Percentiles rank a stretch among this genome's conserved stretches.
Evolutionary conservation across 2,113 vertebrate species (phyloP).

Genomic region (Rhipidura dahli): DNA sequence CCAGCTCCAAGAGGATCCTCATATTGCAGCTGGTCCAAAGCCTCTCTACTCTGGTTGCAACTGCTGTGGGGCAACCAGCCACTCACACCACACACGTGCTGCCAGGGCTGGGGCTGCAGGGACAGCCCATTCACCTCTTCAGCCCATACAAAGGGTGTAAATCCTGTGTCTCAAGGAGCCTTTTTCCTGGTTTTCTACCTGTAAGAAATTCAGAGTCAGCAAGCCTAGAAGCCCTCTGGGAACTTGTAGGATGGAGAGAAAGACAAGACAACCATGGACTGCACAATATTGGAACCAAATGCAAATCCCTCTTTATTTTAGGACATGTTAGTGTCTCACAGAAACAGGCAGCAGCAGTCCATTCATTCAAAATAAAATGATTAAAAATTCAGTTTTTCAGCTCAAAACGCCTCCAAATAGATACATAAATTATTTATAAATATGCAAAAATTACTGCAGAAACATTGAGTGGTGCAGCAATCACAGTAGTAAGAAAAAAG

Average conservation of each 20-base stretch:
- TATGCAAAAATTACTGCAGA: background rate
- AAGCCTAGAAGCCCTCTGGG: background rate
- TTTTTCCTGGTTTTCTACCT: background rate
- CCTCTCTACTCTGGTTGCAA: background rate
- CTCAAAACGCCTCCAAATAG: background rate
- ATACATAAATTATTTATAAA: conserved; percentile 9
- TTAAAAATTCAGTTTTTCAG: background rate
- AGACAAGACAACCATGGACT: background rate
- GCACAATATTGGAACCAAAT: background rate
- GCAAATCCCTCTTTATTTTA: conserved; percentile 52
- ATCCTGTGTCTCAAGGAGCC: background rate
- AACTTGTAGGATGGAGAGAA: background rate
- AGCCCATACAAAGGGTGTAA: background rate
- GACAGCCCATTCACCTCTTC: background rate
- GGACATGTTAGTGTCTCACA: background rate
- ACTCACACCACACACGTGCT: fast-evolving
- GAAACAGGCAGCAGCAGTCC: background rate
- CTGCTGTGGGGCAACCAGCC: background rate
- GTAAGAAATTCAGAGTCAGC: background rate
- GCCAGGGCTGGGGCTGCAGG: background rate
- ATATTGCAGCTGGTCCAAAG: background rate
- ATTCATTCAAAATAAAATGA: background rate
- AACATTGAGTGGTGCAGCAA: background rate
- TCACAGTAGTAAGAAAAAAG: background rate
- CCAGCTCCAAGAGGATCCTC: background rate